phyloP scores from a whole-genome alignment of 2,888 invertebrate species.

The Torymus auratus region DNA sequence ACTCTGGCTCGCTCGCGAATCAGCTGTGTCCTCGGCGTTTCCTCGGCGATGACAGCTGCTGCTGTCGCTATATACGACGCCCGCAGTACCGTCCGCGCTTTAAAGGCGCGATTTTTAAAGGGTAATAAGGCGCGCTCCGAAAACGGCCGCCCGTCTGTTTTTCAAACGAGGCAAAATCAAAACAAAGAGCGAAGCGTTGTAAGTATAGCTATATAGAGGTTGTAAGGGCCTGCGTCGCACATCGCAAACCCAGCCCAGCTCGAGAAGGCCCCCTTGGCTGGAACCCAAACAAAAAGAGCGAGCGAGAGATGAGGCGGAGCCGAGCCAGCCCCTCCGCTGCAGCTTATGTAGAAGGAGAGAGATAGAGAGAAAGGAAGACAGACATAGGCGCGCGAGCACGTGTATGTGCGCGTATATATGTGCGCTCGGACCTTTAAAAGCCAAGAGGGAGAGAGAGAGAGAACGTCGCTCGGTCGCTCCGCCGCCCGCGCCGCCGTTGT shows the following conservation, averaged over 20 bases:
- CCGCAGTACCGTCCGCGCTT: too few species aligned
- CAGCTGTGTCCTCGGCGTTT: too few species aligned
- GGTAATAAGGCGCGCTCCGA: too few species aligned
- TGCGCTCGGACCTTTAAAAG: constrained; percentile 16
- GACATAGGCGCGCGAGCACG: neutral
- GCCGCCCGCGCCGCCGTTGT: too few species aligned
- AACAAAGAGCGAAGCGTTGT: too few species aligned
- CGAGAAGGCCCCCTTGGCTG: constrained; percentile 11
- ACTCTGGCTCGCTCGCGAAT: neutral
- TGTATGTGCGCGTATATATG: constrained; percentile 4
- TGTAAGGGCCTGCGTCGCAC: neutral
- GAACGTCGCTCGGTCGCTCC: too few species aligned
- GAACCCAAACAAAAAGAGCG: constrained; percentile 18
- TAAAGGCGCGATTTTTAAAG: too few species aligned
- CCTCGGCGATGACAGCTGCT: neutral
- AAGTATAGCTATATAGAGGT: neutral
- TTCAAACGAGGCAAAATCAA: too few species aligned
- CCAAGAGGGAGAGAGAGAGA: neutral
- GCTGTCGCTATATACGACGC: neutral
- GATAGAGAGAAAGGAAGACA: too few species aligned
- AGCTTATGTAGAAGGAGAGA: neutral
- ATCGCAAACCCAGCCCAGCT: neutral
- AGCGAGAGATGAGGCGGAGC: constrained; percentile 5
- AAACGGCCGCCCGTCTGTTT: too few species aligned
- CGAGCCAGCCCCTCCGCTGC: neutral